Evolutionary conservation across 2,113 vertebrate species (phyloP), one percentile per base, ranked within the genome.

Genomic region (Scomber colias): DNA sequence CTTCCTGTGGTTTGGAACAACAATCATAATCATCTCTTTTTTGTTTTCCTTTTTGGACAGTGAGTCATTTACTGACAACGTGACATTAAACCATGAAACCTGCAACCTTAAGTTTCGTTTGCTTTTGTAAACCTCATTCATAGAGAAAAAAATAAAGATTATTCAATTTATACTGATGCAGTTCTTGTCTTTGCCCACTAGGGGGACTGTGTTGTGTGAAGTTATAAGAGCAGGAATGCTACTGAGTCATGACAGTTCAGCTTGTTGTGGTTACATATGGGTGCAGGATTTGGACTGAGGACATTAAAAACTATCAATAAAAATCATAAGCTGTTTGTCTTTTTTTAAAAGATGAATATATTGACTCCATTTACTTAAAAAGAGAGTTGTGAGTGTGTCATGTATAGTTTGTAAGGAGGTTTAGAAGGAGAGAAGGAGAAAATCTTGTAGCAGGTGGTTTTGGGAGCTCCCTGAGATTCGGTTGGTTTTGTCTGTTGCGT

Each of bases 191-290:
- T 12, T 66, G 21, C 81, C 92, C 91, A 92, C 89, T 27, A 61
- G 91, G 77, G 86, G 90, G 92, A 84, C 75, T 77, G 61, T 77
- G 77, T 80, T 77, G 61, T 77, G 77, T 80, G 81, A 84, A 69
- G 81, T 71, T 54, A 40, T 40, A 40, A 9, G 35, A 40, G 35
- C 35, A 40, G 9, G 7, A 40, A 40, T 40, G 6, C 64, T 60
- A 1, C 11, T 17, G 15, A 69, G 71, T 62, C 30, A n/a, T 17
- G 14, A 31, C 55, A 10, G 4, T 56, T 73, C 53, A 84, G 44
- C 85, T 66, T 51, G 54, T 27, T 77, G 60, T 61, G 46, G 50
- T 27, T 5, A 15, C 3, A 15, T 46, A 19, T 65, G 60, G 16
- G 4, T 53, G 13, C 3, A 0, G 45, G 21, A 46, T 63, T 64